These are phyloP conservation scores for Platysteira castanea DNA, from an alignment of 2,113 vertebrate genomes.

Conservation along the genomic window DNA sequence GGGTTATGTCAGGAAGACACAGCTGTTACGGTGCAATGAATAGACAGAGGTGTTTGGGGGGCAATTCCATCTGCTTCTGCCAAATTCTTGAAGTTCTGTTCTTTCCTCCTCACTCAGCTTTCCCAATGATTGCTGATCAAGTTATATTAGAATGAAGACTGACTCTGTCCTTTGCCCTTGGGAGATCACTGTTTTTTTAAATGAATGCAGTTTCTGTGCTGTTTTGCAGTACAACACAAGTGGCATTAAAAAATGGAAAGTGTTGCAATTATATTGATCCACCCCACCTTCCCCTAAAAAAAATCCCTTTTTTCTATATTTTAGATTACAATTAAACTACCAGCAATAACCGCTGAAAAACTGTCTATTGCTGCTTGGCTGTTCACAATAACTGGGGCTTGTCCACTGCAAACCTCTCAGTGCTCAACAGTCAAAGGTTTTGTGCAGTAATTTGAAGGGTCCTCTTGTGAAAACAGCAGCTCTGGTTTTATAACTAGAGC, in stretches of 20 bases:
- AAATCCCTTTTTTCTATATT: neutral
- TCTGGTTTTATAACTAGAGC: constrained; percentile 10
- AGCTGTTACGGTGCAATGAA: neutral
- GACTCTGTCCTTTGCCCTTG: neutral
- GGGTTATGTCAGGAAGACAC: neutral
- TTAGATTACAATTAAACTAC: neutral
- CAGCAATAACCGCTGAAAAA: neutral
- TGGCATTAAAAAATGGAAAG: neutral
- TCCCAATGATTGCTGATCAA: neutral
- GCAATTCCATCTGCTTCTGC: neutral
- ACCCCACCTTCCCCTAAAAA: neutral
- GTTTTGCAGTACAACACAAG: neutral
- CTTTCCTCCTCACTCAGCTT: neutral
- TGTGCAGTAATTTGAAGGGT: neutral
- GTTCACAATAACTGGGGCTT: neutral
- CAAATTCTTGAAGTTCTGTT: neutral
- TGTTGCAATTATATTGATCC: neutral
- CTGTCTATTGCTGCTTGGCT: neutral
- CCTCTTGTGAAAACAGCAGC: neutral
- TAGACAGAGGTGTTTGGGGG: neutral
- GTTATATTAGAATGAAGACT: neutral
- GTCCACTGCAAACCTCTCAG: neutral
- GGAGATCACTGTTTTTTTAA: neutral
- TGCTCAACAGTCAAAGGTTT: neutral
- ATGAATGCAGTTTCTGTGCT: neutral